These are phyloP conservation scores for Microplitis manilae DNA, from an alignment of 2,888 invertebrate genomes.

Conservation along the genomic window DNA sequence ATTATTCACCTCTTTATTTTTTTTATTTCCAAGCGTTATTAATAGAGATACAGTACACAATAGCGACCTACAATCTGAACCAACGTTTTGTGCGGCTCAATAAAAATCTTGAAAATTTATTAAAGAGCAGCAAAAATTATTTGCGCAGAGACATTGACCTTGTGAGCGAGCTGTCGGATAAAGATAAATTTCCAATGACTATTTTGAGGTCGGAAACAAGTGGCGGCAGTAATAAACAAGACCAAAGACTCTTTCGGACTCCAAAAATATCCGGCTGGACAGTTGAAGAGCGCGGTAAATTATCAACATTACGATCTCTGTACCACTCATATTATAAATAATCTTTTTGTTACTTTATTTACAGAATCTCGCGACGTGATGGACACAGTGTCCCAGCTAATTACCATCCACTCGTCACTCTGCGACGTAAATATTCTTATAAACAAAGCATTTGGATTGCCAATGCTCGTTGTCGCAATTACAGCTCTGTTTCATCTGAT, in stretches of 20 bases:
- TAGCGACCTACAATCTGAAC: slow-evolving; percentile 75
- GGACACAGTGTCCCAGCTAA: slow-evolving; percentile 73
- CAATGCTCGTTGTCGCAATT: slow-evolving; percentile 74
- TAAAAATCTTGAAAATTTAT: slow-evolving; percentile 72
- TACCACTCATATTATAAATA: not conserved
- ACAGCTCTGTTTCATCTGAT: slow-evolving; percentile 77
- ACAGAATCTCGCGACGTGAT: slow-evolving; percentile 53
- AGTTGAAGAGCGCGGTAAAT: slow-evolving; percentile 37
- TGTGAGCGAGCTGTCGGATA: slow-evolving; percentile 11
- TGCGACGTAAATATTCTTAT: slow-evolving; percentile 74
- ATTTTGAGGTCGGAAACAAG: slow-evolving; percentile 27
- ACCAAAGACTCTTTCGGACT: slow-evolving; percentile 47
- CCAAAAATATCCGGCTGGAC: slow-evolving; percentile 53
- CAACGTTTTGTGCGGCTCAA: slow-evolving; percentile 75
- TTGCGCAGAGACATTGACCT: slow-evolving; percentile 30
- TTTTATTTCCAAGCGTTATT: slow-evolving; percentile 76
- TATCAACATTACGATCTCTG: not conserved
- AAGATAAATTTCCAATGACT: slow-evolving; percentile 16
- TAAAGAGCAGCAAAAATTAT: slow-evolving; percentile 57
- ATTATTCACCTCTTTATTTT: slow-evolving; percentile 76
- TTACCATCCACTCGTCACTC: slow-evolving; percentile 73
- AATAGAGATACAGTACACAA: slow-evolving; percentile 76
- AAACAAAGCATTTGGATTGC: slow-evolving; percentile 74
- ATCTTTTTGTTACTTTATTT: slow-evolving; percentile 28
- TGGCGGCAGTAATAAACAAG: slow-evolving; percentile 38